Evolutionary conservation across 2,113 vertebrate genomes (phyloP).

Genomic region (Gasterosteus aculeatus): DNA sequence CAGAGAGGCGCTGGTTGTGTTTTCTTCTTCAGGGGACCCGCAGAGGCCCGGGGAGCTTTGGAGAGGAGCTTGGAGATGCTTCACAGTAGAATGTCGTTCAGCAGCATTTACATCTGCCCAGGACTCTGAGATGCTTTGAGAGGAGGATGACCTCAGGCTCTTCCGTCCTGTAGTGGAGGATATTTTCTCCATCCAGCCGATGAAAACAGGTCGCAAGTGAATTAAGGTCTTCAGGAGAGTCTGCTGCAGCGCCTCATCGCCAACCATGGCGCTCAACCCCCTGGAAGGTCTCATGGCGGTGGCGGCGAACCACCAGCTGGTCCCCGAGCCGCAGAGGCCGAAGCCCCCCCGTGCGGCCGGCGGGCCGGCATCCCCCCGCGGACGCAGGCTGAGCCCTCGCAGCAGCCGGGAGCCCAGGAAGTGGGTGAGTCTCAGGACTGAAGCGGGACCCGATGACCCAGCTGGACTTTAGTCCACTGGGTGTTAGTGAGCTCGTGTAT

Average conservation of each 20-base stretch:
- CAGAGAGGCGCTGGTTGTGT: slow-evolving; percentile 10
- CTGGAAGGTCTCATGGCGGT: slow-evolving; percentile 62
- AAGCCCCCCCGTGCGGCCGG: background rate
- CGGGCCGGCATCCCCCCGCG: slow-evolving; percentile 14
- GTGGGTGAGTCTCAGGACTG: slow-evolving; percentile 73
- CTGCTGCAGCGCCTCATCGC: background rate
- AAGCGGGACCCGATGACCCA: no score
- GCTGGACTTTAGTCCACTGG: no score
- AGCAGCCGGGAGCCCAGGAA: slow-evolving; percentile 61
- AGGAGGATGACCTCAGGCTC: slow-evolving; percentile 31
- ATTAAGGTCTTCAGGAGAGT: slow-evolving; percentile 5
- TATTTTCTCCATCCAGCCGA: slow-evolving; percentile 7
- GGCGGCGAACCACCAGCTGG: slow-evolving; percentile 50
- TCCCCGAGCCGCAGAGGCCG: slow-evolving; percentile 44
- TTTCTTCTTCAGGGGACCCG: slow-evolving; percentile 4
- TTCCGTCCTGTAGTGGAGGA: slow-evolving; percentile 10
- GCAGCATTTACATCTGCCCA: background rate
- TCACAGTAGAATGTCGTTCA: background rate
- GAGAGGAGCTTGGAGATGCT: slow-evolving; percentile 5
- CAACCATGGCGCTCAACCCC: slow-evolving; percentile 68
- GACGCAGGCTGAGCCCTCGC: slow-evolving; percentile 31
- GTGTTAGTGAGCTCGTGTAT: no score
- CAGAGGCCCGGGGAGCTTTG: slow-evolving; percentile 15
- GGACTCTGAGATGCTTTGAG: slow-evolving; percentile 21
- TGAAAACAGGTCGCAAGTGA: slow-evolving; percentile 7